Conservation (phyloP, 2,888 invertebrate genomes). For the Cloeon dipterum region DNA sequence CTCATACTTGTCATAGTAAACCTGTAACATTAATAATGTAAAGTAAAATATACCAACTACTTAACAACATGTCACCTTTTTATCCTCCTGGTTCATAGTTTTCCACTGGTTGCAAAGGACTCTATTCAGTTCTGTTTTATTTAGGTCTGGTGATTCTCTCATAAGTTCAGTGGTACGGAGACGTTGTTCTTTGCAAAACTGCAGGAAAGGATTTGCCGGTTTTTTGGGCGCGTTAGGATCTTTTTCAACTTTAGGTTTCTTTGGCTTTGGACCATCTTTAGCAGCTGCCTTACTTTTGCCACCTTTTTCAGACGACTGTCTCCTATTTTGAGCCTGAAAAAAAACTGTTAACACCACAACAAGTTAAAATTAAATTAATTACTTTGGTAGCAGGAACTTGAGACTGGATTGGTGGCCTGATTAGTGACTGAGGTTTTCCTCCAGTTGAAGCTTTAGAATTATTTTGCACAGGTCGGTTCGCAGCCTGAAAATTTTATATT, state of each 20-base stretch:
- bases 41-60: no score
- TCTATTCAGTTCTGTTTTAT: conserved; percentile 50
- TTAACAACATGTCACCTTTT: no score
- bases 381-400: not conserved
- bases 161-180: conserved; percentile 32
- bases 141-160: conserved; percentile 24
- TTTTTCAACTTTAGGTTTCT: conserved; percentile 19
- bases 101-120: conserved; percentile 54
- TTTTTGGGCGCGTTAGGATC: conserved; percentile 59
- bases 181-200: conserved; percentile 56
- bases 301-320: not conserved
- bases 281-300: not conserved
- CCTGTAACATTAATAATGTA: no score
- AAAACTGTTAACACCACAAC: no score
- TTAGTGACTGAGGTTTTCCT: no score
- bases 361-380: no score
- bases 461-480: no score
- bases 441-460: no score
- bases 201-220: conserved; percentile 59
- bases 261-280: conserved; percentile 4
- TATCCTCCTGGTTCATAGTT: conserved; percentile 39
- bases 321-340: not conserved
- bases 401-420: no score
- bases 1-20: conserved; percentile 49
- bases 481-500: no score